A percentile compares a stretch with the other conserved stretches of the same genome.
Conservation (phyloP, 2,888 invertebrate species). For the Petrophora chlorosata region DNA sequence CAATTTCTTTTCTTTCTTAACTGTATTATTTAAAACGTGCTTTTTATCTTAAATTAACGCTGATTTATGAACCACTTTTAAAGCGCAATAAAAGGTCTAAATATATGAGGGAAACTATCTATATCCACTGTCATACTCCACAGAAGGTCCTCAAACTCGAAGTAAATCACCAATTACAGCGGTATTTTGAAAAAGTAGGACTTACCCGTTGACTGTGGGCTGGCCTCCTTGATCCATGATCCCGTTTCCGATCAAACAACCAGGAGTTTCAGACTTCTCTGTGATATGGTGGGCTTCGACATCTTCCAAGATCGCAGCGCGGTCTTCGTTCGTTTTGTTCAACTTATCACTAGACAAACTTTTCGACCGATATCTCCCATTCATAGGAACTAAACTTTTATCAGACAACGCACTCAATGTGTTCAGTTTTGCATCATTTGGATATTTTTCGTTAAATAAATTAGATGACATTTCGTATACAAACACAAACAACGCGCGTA, state of each 20-base stretch:
- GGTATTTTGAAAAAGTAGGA: constrained; percentile 15
- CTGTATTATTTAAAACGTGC: too few relatives aligned
- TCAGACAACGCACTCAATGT: constrained; percentile 71
- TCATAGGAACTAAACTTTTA: constrained; percentile 68
- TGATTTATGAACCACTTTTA: too few relatives aligned
- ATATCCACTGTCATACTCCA: too few relatives aligned
- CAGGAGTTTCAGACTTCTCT: constrained; percentile 72
- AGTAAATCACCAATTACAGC: constrained; percentile 7
- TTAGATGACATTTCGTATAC: constrained; percentile 71
- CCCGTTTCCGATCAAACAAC: constrained; percentile 66
- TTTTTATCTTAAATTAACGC: too few relatives aligned
- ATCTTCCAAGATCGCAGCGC: constrained; percentile 76
- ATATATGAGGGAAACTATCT: too few relatives aligned
- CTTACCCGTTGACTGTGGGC: constrained; percentile 61
- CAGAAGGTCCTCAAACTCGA: too few relatives aligned
- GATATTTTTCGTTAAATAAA: constrained; percentile 69
- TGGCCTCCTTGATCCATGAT: constrained; percentile 60
- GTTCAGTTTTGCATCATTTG: constrained; percentile 69
- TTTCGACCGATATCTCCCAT: constrained; percentile 70
- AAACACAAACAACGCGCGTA: constrained; percentile 56
- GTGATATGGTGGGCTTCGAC: constrained; percentile 70
- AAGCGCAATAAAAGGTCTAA: too few relatives aligned
- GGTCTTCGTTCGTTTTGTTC: constrained; percentile 72
- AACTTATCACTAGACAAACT: constrained; percentile 81
- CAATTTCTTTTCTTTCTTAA: too few relatives aligned